Evolutionary conservation across 2,113 vertebrate genomes (phyloP), one percentile per base, ranked within the genome.

Genomic region (Heteronetta atricapilla): DNA sequence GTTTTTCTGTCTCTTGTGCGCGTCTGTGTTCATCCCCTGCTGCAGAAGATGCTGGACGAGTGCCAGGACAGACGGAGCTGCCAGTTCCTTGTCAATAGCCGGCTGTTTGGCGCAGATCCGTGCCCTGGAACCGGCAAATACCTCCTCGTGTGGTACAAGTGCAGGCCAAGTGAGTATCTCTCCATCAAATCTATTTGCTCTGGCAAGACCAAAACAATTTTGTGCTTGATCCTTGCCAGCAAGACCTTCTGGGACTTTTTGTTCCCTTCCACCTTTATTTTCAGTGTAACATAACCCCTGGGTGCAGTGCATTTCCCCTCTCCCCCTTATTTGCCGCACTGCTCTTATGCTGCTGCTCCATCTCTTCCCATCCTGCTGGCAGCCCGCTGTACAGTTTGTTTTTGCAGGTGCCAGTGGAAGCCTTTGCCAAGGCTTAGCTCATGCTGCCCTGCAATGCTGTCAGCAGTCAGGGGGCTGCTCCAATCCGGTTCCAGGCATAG

Each of bases 1-100:
- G 16, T 93, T 79, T 95, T 34, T 94, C 70, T 96, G 73, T 96
- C 93, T 96, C 68, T 83, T 38, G 20, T 69, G 33, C 8, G 28
- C 38, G 7, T n/a, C 17, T 58, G 40, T 67, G 63, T 10, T 5
- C 42, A 33, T 80, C 34, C 93, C 31, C 0, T 77, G 84, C 94
- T 97, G 80, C 96, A 99, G 99, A 99, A 99, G 98, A 98, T 98
- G 98, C 97, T 98, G 98, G 98, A 98, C 31, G 98, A 99, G 96
- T 99, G 99, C 97, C 98, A 99, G 94, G 98, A 99, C 98, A 98
- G 98, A 95, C 97, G 98, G 96, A 99, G 98, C 96, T 99, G 99
- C 98, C 98, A 98, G 95, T 97, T 99, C 74, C 98, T 99, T 40
- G 98, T 99, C 96, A 99, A 98, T 91, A 99, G 98, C 96, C 98